These are phyloP conservation scores for Otocyon megalotis DNA, from an alignment of 2,113 vertebrate genomes.

Conservation along the genomic window DNA sequence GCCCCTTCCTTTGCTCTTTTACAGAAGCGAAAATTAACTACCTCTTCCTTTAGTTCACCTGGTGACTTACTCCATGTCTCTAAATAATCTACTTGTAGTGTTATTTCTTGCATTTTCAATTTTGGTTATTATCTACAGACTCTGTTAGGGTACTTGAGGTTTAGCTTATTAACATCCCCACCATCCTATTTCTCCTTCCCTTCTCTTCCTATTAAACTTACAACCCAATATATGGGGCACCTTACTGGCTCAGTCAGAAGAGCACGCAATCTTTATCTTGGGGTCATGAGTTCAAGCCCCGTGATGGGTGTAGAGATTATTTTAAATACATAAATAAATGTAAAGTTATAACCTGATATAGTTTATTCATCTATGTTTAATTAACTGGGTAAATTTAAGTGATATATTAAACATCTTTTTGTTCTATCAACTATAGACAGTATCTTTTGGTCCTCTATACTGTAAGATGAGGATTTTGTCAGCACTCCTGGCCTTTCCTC, in stretches of 20 bases:
- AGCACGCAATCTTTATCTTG: background rate
- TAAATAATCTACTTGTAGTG: background rate
- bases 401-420: background rate
- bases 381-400: background rate
- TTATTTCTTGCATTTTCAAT: slow-evolving; percentile 22
- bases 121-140: slow-evolving; percentile 25
- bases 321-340: background rate
- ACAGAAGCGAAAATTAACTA: background rate
- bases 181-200: background rate
- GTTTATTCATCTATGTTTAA: background rate
- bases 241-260: background rate
- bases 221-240: background rate
- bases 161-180: background rate
- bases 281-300: background rate
- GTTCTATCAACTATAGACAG: background rate
- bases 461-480: background rate
- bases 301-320: background rate
- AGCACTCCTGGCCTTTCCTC: background rate
- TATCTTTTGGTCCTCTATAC: background rate
- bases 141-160: background rate
- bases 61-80: background rate
- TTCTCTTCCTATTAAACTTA: slow-evolving; percentile 28
- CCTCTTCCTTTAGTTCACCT: background rate
- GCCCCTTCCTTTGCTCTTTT: background rate
- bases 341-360: background rate